Base-by-base conservation (phyloP, 2,888 invertebrate species). In the Catocala sponsa region DNA sequence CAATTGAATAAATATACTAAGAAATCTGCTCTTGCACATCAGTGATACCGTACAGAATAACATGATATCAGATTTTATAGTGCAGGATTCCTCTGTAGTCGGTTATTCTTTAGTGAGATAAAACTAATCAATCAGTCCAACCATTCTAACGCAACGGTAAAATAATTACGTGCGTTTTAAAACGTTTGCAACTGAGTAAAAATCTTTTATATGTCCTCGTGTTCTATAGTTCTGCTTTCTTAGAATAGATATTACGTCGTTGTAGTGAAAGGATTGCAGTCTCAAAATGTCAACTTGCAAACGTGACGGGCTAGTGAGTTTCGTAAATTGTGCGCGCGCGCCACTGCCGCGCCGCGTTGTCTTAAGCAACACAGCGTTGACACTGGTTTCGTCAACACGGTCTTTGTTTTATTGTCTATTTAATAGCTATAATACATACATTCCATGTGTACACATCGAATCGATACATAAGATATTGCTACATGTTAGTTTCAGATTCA, bases 251-350 rank as follows among this genome's bases (percentile, higher is more conserved):
- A 69, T 74, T 71, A 64, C 63, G 65, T 70, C 51, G 70, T 65
- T 68, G 50, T 81, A 87, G 90, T 92, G 91, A 91, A 92, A 91
- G 91, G 90, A 88, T 82, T 84, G 79, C 83, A 80, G 84, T 84
- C 84, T 83, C 77, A 84, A 79, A 91, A 90, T 90, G 89, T 91
- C 91, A 88, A 78, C 74, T 71, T 76, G 70, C 79, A 79, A 87
- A 88, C 90, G 91, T 90, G 90, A 89, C 85, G 80, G 72, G 72
- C 76, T 67, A 78, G 77, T 78, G 58, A 78, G 73, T 94, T 91
- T 92, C 91, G 92, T 87, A 92, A 93, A 90, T 75, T 81, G 77
- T 79, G 83, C 87, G 86, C 88, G 84, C 86, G 82, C 65, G 57
- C 66, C 38, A 80, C 77, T 70, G 82, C 25, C 88, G 84, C 86